Evolutionary conservation across 2,888 invertebrate species (phyloP).

Genomic region (Brachynemurus nebulosus): DNA sequence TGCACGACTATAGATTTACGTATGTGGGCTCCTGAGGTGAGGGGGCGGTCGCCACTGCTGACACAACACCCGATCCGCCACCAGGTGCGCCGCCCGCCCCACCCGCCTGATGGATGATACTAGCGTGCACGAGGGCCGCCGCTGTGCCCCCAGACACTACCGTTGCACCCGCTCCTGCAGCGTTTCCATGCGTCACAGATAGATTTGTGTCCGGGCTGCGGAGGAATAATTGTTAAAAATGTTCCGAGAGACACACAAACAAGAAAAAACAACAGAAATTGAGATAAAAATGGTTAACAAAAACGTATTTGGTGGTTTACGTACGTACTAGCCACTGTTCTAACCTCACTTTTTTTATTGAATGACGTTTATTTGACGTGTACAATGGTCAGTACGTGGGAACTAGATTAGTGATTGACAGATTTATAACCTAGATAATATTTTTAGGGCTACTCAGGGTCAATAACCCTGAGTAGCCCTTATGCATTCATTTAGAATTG

Average conservation of each 20-base stretch:
- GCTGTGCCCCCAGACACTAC: constrained; percentile 21
- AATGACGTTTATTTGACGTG: no score
- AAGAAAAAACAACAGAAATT: constrained; percentile 10
- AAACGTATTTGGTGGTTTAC: no score
- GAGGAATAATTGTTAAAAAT: constrained; percentile 31
- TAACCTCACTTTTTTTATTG: no score
- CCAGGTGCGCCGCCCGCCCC: constrained; percentile 40
- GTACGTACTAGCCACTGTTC: constrained; percentile 1
- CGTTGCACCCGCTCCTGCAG: constrained; percentile 24
- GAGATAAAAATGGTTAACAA: constrained; percentile 3
- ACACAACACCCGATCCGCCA: constrained; percentile 31
- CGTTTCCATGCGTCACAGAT: constrained; percentile 15
- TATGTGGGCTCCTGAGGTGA: constrained; percentile 81
- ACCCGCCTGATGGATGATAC: constrained; percentile 32
- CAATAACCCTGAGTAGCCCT: no score
- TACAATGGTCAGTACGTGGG: constrained; percentile 1
- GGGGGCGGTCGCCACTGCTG: constrained; percentile 40
- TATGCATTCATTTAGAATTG: no score
- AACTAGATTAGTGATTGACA: no score
- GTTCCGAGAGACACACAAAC: constrained; percentile 29
- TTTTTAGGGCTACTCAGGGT: no score
- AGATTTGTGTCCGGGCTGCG: constrained; percentile 28
- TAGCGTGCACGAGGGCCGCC: constrained; percentile 27
- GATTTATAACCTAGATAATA: no score
- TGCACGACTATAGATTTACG: constrained; percentile 77